These are phyloP conservation scores for Cryptocheilus praepositus DNA, from an alignment of 2,888 invertebrate species.

Conservation along the genomic window DNA sequence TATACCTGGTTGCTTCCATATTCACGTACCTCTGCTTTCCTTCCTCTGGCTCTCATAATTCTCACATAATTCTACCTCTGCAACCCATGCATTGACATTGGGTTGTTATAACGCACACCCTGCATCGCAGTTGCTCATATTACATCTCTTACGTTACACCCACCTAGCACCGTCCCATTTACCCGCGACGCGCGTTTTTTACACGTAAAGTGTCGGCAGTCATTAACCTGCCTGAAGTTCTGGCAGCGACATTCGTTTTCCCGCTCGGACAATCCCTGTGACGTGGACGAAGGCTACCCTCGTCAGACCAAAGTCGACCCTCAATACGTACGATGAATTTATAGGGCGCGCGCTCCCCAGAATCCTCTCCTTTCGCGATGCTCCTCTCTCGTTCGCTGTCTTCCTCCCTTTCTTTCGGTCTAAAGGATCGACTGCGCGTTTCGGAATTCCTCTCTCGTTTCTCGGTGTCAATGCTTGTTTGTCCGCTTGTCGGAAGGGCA, in stretches of 20 bases:
- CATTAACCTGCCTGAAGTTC: conserved; percentile 28
- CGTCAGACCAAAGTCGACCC: conserved; percentile 50
- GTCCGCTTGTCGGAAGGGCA: conserved; percentile 47
- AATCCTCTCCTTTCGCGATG: conserved; percentile 19
- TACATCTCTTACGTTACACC: no score
- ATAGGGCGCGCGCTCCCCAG: conserved; percentile 39
- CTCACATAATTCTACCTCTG: no score
- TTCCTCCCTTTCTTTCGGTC: conserved; percentile 12
- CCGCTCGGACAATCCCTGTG: conserved; percentile 23
- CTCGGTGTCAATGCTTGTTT: conserved; percentile 46
- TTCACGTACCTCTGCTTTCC: no score
- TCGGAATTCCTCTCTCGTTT: conserved; percentile 41
- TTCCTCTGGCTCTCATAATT: no score
- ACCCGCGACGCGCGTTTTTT: not conserved
- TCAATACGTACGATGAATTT: conserved; percentile 56
- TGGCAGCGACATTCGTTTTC: conserved; percentile 34
- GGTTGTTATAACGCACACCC: no score
- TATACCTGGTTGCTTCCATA: no score
- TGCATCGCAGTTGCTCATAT: no score
- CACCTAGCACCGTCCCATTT: no score
- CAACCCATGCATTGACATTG: no score
- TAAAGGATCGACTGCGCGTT: conserved; percentile 43
- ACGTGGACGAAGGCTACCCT: conserved; percentile 45
- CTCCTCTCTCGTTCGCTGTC: conserved; percentile 16
- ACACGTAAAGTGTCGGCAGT: conserved; percentile 14